Evolutionary conservation across 2,113 vertebrate genomes (phyloP).

Genomic region (Chiloscyllium plagiosum): DNA sequence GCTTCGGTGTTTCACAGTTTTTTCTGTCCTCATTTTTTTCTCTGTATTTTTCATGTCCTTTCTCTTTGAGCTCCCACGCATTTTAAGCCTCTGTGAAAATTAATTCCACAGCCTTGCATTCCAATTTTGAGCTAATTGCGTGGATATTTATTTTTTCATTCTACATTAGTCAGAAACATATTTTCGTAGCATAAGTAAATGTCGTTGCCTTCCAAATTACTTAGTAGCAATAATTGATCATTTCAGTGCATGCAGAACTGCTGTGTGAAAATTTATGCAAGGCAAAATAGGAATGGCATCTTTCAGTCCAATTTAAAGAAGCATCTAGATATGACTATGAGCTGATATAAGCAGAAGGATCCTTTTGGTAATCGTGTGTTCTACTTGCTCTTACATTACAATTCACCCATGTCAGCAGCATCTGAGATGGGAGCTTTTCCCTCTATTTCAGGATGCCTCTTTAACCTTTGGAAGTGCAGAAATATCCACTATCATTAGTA

Average conservation of each 20-base stretch:
- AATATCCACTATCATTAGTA: background rate
- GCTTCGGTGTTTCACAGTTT: background rate
- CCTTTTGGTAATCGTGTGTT: background rate
- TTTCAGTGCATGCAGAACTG: background rate
- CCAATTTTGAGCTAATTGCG: constrained; percentile 7
- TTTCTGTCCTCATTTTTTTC: constrained; percentile 32
- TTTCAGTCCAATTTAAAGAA: background rate
- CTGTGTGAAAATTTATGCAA: background rate
- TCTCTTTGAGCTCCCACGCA: constrained; percentile 2
- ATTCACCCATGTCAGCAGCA: background rate
- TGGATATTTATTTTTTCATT: background rate
- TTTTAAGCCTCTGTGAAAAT: background rate
- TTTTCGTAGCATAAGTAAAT: background rate
- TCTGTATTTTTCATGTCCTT: constrained; percentile 34
- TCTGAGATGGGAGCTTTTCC: background rate
- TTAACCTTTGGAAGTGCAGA: background rate
- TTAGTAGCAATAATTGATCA: background rate
- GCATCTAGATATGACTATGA: background rate
- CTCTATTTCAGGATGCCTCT: background rate
- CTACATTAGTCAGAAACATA: background rate
- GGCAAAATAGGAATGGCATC: background rate
- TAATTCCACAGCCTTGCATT: background rate
- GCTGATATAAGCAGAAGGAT: background rate
- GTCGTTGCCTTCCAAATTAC: background rate
- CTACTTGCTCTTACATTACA: background rate